These are phyloP conservation scores for Malurus splendens DNA, from an alignment of 2,797 vertebrate species.

Conservation along the genomic window DNA sequence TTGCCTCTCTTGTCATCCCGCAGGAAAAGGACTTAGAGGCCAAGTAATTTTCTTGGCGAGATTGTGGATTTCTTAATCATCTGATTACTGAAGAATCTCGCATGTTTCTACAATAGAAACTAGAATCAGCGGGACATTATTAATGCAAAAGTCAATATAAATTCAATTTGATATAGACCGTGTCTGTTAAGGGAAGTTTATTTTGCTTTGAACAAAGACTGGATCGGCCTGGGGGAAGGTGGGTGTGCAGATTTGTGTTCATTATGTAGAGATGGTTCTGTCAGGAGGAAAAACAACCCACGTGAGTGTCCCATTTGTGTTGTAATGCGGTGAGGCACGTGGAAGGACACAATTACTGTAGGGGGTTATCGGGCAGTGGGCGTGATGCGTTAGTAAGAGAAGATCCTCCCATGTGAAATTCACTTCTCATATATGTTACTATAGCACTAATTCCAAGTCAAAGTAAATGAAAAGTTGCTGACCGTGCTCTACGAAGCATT, in stretches of 20 bases:
- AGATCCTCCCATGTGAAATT: not conserved
- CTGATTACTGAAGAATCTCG: slow-evolving; percentile 63
- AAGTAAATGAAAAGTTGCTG: not conserved
- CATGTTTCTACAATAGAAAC: not conserved
- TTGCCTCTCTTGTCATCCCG: slow-evolving; percentile 62
- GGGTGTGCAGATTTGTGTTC: not conserved
- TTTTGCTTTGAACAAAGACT: not conserved
- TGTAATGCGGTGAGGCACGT: not conserved
- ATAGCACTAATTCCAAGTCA: not conserved
- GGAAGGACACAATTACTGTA: not conserved
- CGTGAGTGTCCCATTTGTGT: not conserved
- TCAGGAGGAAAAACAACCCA: not conserved
- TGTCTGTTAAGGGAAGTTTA: not conserved
- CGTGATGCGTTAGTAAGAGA: not conserved
- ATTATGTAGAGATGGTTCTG: not conserved
- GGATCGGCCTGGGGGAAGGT: not conserved
- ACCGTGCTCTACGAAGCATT: not conserved
- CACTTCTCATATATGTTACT: not conserved
- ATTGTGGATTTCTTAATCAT: slow-evolving; percentile 73
- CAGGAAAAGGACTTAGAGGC: slow-evolving; percentile 54
- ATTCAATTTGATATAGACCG: not conserved
- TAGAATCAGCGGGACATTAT: not conserved
- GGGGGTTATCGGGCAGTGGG: not conserved
- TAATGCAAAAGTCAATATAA: not conserved
- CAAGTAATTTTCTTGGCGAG: slow-evolving; percentile 74